Percentiles rank a stretch among this genome's conserved stretches.
These are phyloP conservation scores for Corapipo altera DNA, from an alignment of 2,113 vertebrate species.

Conservation along the genomic window DNA sequence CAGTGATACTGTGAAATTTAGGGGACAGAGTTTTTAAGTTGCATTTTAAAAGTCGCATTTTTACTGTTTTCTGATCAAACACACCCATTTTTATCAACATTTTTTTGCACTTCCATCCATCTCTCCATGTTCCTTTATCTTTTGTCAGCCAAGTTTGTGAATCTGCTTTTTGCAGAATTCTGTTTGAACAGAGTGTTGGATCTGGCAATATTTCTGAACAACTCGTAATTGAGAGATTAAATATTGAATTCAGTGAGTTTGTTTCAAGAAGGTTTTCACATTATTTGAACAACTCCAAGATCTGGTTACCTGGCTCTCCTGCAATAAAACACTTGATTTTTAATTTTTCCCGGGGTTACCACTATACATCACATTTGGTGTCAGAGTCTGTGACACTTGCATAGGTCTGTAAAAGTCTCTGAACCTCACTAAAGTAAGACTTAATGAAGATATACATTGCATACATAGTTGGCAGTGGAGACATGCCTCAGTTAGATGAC, in stretches of 20 bases:
- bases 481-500: not conserved
- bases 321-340: not conserved
- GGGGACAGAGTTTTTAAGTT: not conserved
- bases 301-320: not conserved
- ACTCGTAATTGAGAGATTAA: not conserved
- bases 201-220: not conserved
- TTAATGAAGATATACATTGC: not conserved
- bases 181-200: not conserved
- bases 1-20: not conserved
- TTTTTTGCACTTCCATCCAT: not conserved
- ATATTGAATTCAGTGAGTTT: not conserved
- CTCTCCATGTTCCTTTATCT: not conserved
- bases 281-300: not conserved
- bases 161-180: not conserved
- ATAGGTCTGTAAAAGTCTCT: not conserved
- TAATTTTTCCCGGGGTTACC: not conserved
- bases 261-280: not conserved
- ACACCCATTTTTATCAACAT: not conserved
- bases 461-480: not conserved
- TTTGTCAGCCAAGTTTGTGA: not conserved
- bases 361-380: not conserved
- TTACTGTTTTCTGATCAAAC: not conserved
- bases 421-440: not conserved
- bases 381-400: not conserved
- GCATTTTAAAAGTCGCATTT: not conserved